A percentile compares a stretch with the other conserved stretches of the same genome.
These are phyloP conservation scores for Heliopora coerulea DNA, from an alignment of 92 coral and sea anemone species.

Conservation along the genomic window DNA sequence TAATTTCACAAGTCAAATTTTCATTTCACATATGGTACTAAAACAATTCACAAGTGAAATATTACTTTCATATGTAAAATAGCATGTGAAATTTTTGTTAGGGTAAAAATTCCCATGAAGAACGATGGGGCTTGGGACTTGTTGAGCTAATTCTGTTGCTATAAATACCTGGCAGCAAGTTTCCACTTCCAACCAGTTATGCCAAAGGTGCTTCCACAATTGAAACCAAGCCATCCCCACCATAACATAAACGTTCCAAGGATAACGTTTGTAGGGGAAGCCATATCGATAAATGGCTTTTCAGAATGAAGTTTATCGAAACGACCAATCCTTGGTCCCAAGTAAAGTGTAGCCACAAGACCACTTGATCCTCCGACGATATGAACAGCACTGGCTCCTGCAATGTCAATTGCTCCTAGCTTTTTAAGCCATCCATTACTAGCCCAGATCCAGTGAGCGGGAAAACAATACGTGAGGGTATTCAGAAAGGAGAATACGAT, in stretches of 20 bases:
- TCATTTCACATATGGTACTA: too few species aligned
- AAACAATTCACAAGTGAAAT: too few species aligned
- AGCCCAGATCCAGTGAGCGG: constrained; percentile 97
- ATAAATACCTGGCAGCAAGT: constrained; percentile 73
- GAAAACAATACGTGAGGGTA: constrained; percentile 71
- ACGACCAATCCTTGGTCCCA: constrained; percentile 78
- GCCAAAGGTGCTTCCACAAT: constrained; percentile 95
- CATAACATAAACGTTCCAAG: constrained; percentile 89
- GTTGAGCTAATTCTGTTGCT: too few species aligned
- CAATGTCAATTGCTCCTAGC: constrained; percentile 82
- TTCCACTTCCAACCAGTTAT: constrained; percentile 87
- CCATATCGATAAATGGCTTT: constrained; percentile 60
- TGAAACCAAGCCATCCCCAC: constrained; percentile 98
- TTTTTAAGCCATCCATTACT: constrained; percentile 63
- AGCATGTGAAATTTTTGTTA: too few species aligned
- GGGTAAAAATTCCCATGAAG: too few species aligned
- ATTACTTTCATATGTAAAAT: too few species aligned
- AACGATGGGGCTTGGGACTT: too few species aligned
- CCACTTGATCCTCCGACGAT: constrained; percentile 71
- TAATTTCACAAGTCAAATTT: too few species aligned
- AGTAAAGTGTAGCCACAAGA: constrained; percentile 65
- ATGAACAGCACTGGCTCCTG: constrained; percentile 79
- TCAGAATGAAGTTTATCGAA: constrained; percentile 49
- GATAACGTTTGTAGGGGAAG: constrained; percentile 86
- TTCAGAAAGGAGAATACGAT: constrained; percentile 71